Conservation (phyloP, 2,888 invertebrate species). For the Ypsolopha sequella region DNA sequence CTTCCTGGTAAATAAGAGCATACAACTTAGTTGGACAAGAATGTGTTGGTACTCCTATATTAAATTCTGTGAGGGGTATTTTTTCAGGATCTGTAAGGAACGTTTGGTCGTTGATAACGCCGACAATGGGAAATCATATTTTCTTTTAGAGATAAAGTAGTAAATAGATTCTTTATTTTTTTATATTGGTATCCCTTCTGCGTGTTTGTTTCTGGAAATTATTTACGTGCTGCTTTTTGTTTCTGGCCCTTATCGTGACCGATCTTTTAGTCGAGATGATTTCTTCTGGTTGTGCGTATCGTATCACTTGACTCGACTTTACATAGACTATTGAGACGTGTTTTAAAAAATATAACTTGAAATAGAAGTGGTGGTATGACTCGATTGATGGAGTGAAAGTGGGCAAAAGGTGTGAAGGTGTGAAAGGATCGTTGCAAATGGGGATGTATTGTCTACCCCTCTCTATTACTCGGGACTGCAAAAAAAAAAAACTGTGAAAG, state of each 20-base stretch:
- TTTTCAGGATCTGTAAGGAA: conserved; percentile 35
- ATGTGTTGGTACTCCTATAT: conserved; percentile 50
- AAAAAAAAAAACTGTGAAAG: no score
- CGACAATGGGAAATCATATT: conserved; percentile 51
- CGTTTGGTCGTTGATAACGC: conserved; percentile 30
- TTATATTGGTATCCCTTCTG: conserved; percentile 26
- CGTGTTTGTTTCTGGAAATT: conserved; percentile 25
- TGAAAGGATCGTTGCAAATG: no score
- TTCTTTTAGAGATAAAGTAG: conserved; percentile 32
- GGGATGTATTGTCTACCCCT: no score
- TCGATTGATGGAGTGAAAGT: no score
- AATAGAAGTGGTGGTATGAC: no score
- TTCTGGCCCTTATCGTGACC: not conserved
- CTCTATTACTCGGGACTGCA: no score
- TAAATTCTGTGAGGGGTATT: conserved; percentile 56
- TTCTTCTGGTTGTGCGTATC: not conserved
- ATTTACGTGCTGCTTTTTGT: conserved; percentile 26
- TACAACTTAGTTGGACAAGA: conserved; percentile 55
- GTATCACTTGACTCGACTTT: no score
- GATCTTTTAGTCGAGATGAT: not conserved
- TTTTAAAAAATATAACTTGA: no score
- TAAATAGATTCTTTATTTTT: conserved; percentile 35
- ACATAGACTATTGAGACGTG: no score
- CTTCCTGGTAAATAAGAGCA: conserved; percentile 65
- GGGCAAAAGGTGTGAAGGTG: no score